Percentiles rank a stretch among this genome's conserved stretches.
Evolutionary conservation across 2,113 vertebrate species (phyloP).

Genomic region (Pseudopodoces humilis): DNA sequence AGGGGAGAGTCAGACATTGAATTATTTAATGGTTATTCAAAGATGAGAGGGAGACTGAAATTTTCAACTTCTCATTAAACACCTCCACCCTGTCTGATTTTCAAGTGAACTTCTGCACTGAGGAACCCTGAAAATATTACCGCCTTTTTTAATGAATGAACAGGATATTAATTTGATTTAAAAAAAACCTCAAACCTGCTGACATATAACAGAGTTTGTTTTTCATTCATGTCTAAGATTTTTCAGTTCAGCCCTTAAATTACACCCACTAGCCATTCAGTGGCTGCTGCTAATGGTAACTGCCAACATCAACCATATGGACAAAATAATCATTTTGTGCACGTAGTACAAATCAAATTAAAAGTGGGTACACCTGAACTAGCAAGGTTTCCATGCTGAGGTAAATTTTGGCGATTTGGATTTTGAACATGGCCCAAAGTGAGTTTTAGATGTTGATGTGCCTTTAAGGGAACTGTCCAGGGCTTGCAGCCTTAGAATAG

Average conservation of each 20-base stretch:
- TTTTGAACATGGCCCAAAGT: fast-evolving
- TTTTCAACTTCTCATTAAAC: background rate
- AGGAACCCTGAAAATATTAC: background rate
- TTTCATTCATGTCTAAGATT: background rate
- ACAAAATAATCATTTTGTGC: background rate
- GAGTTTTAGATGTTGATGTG: background rate
- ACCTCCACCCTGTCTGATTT: background rate
- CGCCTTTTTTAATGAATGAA: background rate
- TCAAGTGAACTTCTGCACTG: background rate
- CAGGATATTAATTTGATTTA: background rate
- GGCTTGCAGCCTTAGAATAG: fast-evolving
- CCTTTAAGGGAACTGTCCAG: background rate
- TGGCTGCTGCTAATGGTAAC: background rate
- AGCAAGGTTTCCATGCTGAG: background rate
- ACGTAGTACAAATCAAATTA: background rate
- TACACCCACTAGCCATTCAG: background rate
- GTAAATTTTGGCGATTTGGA: background rate
- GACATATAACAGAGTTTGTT: background rate
- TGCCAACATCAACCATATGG: background rate
- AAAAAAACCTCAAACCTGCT: background rate
- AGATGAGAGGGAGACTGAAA: background rate
- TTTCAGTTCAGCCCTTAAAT: background rate
- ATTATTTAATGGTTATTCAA: background rate
- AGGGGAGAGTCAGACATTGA: background rate
- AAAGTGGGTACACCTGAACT: background rate